Conservation (phyloP, 2,888 invertebrate species). For the Tinea trinotella region DNA sequence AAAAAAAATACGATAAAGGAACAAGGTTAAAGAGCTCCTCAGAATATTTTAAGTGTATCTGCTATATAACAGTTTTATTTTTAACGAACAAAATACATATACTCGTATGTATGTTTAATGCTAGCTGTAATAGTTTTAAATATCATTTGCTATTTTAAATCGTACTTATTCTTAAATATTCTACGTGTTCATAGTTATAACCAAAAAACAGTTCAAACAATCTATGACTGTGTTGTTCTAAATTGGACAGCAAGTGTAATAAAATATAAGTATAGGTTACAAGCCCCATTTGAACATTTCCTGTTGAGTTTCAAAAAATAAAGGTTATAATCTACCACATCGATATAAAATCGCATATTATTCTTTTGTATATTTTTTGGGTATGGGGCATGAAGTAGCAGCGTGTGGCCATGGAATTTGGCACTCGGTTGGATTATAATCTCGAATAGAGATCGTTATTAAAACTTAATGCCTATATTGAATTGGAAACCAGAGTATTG, state of each 20-base stretch:
- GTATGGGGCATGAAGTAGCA: constrained; percentile 39
- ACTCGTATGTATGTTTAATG: too few species aligned
- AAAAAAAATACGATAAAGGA: too few species aligned
- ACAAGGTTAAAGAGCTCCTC: too few species aligned
- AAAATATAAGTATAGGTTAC: constrained; percentile 69
- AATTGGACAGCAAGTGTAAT: constrained; percentile 20
- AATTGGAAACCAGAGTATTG: neutral
- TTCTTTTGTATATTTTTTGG: constrained; percentile 59
- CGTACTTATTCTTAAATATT: too few species aligned
- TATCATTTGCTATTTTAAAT: too few species aligned
- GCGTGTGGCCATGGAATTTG: constrained; percentile 45
- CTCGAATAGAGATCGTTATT: neutral
- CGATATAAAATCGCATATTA: constrained; percentile 70
- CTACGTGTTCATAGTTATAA: too few species aligned
- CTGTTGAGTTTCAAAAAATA: constrained; percentile 70
- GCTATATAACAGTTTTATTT: too few species aligned
- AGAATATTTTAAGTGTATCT: too few species aligned
- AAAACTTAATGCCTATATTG: neutral
- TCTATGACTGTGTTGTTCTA: too few species aligned
- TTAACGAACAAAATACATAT: too few species aligned
- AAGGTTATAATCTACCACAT: constrained; percentile 71
- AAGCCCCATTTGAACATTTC: constrained; percentile 70
- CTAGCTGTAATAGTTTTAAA: too few species aligned
- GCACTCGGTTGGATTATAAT: constrained; percentile 29
- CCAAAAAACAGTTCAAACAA: too few species aligned